Percentiles rank a stretch among this genome's conserved stretches.
Conservation (phyloP, 1,140 invertebrate genomes). For the Drosophila ambigua region DNA sequence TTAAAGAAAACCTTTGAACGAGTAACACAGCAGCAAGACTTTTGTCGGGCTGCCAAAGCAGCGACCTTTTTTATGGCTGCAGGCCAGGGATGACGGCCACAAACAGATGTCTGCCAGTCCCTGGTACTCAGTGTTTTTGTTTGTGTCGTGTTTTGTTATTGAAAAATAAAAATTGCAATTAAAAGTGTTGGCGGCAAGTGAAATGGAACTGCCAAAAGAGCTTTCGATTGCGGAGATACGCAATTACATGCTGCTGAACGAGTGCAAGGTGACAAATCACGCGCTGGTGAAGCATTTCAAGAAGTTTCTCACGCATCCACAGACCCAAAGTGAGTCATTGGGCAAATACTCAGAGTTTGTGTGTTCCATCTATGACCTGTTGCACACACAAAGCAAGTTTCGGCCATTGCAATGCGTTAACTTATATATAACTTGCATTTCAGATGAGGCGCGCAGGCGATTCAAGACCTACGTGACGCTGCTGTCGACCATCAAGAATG, state of each 20-base stretch:
- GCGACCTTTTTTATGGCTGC: conserved; percentile 59
- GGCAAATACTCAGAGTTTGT: not conserved
- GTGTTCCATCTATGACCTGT: conserved; percentile 45
- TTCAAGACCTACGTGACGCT: conserved; percentile 97
- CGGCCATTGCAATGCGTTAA: conserved; percentile 4
- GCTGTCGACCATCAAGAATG: conserved; percentile 92
- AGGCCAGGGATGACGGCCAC: conserved; percentile 35
- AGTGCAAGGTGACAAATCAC: conserved; percentile 93
- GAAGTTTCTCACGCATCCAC: conserved; percentile 88
- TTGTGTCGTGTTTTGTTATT: conserved; percentile 49
- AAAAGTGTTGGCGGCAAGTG: conserved; percentile 57
- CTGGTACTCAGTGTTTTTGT: conserved; percentile 63
- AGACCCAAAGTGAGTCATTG: conserved; percentile 83
- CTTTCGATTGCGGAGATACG: conserved; percentile 92
- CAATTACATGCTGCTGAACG: conserved; percentile 92
- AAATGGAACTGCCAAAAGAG: conserved; percentile 89
- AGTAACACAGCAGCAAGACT: conserved; percentile 3
- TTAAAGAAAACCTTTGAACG: too few relatives aligned
- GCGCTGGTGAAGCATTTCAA: conserved; percentile 95
- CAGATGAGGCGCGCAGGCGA: conserved; percentile 89
- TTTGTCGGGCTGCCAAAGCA: conserved; percentile 38
- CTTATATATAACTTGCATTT: conserved; percentile 16
- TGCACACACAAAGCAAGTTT: conserved; percentile 25
- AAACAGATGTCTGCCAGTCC: conserved; percentile 18
- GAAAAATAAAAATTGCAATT: conserved; percentile 25